Percentiles rank a stretch among this genome's conserved stretches.
phyloP scores from a whole-genome alignment of 35 echinoderm and acorn worm species.

The Antedon bifida region DNA sequence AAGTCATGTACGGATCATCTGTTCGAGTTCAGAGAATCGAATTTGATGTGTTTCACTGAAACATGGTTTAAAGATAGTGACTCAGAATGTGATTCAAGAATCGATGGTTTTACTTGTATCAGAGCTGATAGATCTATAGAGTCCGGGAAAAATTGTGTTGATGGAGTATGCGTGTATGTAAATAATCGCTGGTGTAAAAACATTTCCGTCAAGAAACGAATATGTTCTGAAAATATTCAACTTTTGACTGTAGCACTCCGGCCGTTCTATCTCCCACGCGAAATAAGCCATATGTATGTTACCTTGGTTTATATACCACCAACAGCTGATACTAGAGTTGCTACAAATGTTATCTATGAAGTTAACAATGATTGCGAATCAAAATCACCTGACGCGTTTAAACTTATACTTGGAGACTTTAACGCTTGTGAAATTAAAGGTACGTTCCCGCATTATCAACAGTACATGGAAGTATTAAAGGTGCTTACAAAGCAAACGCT shows the following conservation, averaged over 20 bases:
- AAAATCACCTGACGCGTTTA: not conserved
- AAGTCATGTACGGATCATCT: too few species aligned
- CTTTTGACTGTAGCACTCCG: conserved; percentile 18
- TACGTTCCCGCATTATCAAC: not conserved
- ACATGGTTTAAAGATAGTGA: too few species aligned
- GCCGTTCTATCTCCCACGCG: conserved; percentile 34
- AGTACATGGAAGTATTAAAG: too few species aligned
- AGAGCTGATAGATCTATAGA: too few species aligned
- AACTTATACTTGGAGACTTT: not conserved
- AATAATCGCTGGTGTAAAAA: conserved; percentile 39
- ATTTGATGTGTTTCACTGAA: too few species aligned
- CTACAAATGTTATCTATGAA: not conserved
- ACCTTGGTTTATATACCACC: too few species aligned
- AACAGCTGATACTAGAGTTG: too few species aligned
- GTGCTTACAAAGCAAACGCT: too few species aligned
- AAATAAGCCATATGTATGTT: conserved; percentile 23
- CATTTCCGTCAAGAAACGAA: conserved; percentile 1
- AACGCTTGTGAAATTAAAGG: not conserved
- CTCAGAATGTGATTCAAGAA: too few species aligned
- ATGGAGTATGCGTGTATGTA: conserved; percentile 6
- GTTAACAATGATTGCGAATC: not conserved
- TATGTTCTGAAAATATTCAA: conserved; percentile 21
- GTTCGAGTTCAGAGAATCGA: too few species aligned
- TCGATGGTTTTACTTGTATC: too few species aligned
- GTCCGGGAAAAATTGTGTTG: too few species aligned